Percentiles rank a stretch among this genome's conserved stretches.
Conservation (phyloP, 2,797 vertebrate species). For the Eurystomus glaucurus region DNA sequence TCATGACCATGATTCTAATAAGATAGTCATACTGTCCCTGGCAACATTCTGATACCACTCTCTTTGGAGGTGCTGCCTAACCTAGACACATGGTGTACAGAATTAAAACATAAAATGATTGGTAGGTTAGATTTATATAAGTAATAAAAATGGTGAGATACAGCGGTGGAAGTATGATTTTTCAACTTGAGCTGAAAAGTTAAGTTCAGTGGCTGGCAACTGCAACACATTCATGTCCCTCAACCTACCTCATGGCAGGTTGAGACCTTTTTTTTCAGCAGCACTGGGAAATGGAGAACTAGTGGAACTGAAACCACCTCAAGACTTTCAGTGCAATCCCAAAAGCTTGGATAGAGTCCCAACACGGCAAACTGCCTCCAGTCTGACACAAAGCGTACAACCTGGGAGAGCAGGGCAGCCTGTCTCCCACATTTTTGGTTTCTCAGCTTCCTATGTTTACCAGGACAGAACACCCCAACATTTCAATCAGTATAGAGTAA, state of each 20-base stretch:
- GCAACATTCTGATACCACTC: neutral
- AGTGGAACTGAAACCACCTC: neutral
- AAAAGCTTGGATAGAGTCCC: neutral
- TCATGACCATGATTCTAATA: neutral
- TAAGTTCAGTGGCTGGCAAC: neutral
- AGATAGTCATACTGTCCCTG: neutral
- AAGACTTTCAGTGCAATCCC: neutral
- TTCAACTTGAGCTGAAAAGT: neutral
- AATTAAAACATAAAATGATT: neutral
- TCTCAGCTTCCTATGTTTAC: neutral
- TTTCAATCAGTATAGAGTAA: neutral
- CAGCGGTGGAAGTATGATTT: neutral
- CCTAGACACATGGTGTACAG: neutral
- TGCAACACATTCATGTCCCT: neutral
- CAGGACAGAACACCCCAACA: neutral
- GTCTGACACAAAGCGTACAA: neutral
- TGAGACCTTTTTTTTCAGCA: neutral
- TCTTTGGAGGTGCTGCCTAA: neutral
- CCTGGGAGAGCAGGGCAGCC: neutral
- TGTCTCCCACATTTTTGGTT: neutral
- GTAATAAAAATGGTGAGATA: neutral
- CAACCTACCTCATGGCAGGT: accelerated
- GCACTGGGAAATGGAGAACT: neutral
- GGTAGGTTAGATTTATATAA: neutral
- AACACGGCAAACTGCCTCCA: accelerated